Evolutionary conservation across 2,113 vertebrate species (phyloP), one percentile per base, ranked within the genome.

Genomic region (Podilymbus podiceps): DNA sequence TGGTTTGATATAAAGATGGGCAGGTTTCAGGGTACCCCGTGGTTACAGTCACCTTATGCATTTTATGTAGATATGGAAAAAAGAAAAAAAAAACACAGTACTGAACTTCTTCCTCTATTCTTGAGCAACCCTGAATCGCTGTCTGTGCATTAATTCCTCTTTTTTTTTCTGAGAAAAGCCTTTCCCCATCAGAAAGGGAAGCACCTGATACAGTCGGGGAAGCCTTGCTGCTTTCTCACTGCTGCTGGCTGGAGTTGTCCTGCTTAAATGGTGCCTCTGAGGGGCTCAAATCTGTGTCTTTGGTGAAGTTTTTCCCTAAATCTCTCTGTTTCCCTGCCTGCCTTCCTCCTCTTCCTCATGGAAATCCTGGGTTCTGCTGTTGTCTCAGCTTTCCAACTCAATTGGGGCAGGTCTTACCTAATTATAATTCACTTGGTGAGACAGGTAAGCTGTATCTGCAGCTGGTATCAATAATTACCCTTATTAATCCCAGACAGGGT

Each of bases 1-100:
- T 21, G 16, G 15, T 0, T 3, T 1, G 13, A 8, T 5, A 27
- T 8, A 14, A 53, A 47, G 23, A 16, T 5, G 11, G 6, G 44
- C 16, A 47, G 44, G 7, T 35, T 33, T 56, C 15, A 9, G 49
- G 82, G 28, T 10, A 4, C 52, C 3, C 0, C 0, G 0, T 5
- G 33, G 49, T 11, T 40, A 12, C 18, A 11, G n/a, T 59, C 69
- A 24, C 58, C 33, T 58, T 16, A 6, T 25, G 18, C 2, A 0
- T 27, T 11, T 5, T 3, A 24, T 15, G 18, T 6, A 30, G 50
- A 12, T 27, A 44, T n/a, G 20, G 16, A 15, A 9, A 38, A 38
- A 38, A n/a, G n/a, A 38, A 38, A 38, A 38, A 38, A 50, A 46
- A 82, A 58, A 3, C 23, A 25, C 28, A 11, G 17, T 4, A 5